Base-by-base conservation (phyloP, 1,140 invertebrate species). In the Lepidotrigona ventralis region DNA sequence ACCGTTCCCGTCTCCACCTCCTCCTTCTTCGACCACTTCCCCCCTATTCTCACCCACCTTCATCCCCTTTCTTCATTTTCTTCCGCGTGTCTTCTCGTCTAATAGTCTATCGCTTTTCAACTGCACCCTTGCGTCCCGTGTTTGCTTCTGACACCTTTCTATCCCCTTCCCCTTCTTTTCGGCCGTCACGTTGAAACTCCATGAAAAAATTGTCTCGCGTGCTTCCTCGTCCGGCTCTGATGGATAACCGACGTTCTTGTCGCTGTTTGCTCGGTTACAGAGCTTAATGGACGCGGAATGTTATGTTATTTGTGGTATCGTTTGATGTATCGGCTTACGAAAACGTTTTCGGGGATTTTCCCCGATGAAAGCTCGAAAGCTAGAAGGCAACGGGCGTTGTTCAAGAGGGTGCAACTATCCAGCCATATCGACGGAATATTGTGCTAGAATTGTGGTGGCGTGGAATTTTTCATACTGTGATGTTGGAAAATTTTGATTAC, bases 51-150 rank as follows among this genome's bases (percentile, higher is more conserved):
- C 17, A 19, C 21, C n/a, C 12, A 33, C 66, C 1, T 21, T 33
- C 29, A 12, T 29, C n/a, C 53, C 29, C 64, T 81, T 77, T 82
- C 74, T 82, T 77, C 74, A 51, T 76, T 82, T 58, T 63, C 73
- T 77, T 70, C 64, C 76, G 56, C 81, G 73, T 63, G 64, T 83
- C 74, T 78, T 83, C 81, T 51, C 81, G 39, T 63, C 81, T 76
- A 81, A 81, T 75, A 76, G 79, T 81, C 79, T 76, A 68, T 75
- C 79, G 54, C 79, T 75, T 81, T 53, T 64, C 79, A 72, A 26
- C 56, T 26, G 51, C 71, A 23, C 72, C 53, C 79, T 53, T 56
- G 33, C 58, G 4, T 23, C 56, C 33, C 19, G 60, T 53, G 54
- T 81, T 76, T 75, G 79, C 79, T 76, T 4, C 72, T 68, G 79